Percentiles rank a stretch among this genome's conserved stretches.
These are phyloP conservation scores for Taurulus bubalis DNA, from an alignment of 2,113 vertebrate genomes.

Conservation along the genomic window DNA sequence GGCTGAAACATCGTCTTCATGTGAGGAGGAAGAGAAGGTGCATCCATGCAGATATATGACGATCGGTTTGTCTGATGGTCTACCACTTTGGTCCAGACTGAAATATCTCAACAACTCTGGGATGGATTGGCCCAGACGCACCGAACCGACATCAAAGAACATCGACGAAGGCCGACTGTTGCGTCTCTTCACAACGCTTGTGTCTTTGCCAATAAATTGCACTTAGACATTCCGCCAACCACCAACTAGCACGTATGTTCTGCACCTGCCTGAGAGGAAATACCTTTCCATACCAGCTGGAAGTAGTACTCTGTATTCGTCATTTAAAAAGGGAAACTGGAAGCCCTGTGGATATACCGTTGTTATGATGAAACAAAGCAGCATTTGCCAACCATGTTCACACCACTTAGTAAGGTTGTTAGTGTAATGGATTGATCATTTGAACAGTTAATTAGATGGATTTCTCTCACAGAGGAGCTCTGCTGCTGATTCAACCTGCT, in stretches of 20 bases:
- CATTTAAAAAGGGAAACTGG: not conserved
- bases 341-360: not conserved
- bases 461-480: too few relatives aligned
- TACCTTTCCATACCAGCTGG: not conserved
- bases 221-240: not conserved
- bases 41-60: not conserved
- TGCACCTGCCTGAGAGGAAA: not conserved
- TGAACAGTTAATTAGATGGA: too few relatives aligned
- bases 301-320: not conserved
- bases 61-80: not conserved
- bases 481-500: too few relatives aligned
- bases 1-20: slow-evolving; percentile 7
- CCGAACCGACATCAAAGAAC: not conserved
- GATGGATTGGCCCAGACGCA: not conserved
- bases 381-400: too few relatives aligned
- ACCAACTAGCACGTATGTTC: not conserved
- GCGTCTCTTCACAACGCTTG: too few relatives aligned
- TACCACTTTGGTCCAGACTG: not conserved
- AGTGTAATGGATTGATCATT: too few relatives aligned
- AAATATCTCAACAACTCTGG: not conserved
- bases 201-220: not conserved
- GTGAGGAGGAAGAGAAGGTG: not conserved
- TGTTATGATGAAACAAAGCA: not conserved
- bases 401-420: too few relatives aligned
- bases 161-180: too few relatives aligned